A percentile compares a stretch with the other conserved stretches of the same genome.
Evolutionary conservation across 2,888 invertebrate species (phyloP).

Genomic region (Limnephilus rhombicus): DNA sequence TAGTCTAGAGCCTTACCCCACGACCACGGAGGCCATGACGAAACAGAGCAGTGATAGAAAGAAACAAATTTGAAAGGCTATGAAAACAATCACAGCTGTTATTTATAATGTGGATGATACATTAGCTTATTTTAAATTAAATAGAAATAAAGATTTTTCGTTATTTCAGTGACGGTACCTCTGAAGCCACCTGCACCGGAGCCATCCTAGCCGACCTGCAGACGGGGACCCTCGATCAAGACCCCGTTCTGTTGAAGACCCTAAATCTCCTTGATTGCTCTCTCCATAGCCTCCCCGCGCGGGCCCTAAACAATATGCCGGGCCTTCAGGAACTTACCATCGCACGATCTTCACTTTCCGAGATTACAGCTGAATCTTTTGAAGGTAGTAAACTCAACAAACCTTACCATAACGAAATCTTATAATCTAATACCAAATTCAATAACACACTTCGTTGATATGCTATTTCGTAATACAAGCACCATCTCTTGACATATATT

Average conservation of each 20-base stretch:
- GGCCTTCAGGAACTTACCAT: conserved; percentile 45
- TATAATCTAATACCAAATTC: not conserved
- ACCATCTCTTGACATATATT: not conserved
- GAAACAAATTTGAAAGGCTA: no score
- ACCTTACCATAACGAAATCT: not conserved
- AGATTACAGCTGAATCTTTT: conserved; percentile 46
- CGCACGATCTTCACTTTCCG: conserved; percentile 10
- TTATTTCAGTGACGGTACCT: conserved; percentile 15
- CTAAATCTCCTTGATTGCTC: conserved; percentile 19
- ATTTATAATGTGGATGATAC: not conserved
- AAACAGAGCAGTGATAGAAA: no score
- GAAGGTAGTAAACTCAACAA: conserved; percentile 40
- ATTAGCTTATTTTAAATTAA: not conserved
- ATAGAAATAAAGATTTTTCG: no score
- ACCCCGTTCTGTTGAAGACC: not conserved
- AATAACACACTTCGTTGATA: not conserved
- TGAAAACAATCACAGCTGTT: no score
- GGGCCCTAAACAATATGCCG: conserved; percentile 36
- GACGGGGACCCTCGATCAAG: conserved; percentile 11
- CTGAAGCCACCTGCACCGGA: conserved; percentile 7
- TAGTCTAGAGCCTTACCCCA: no score
- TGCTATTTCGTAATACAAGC: not conserved
- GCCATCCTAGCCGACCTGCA: conserved; percentile 30
- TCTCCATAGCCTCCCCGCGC: conserved; percentile 21
- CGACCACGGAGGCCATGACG: no score